phyloP scores from a whole-genome alignment of 23 tunicate genomes.

The Styela clava region DNA sequence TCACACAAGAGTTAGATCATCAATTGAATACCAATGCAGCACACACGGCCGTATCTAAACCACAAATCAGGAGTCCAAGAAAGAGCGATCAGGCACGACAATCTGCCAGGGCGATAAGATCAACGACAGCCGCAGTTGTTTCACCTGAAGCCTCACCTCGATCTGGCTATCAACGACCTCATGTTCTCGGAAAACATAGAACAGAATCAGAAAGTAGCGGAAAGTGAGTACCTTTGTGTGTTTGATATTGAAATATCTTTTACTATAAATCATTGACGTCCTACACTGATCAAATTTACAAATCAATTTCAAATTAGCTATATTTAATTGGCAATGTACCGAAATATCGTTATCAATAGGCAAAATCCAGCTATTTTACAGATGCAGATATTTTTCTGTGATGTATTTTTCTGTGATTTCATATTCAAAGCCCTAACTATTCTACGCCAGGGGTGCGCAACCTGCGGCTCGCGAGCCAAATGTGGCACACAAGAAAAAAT shows the following conservation, averaged over 20 bases:
- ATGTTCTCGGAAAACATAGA: constrained; percentile 29
- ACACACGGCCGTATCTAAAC: constrained; percentile 40
- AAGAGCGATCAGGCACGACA: constrained; percentile 69
- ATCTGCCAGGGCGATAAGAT: constrained; percentile 15
- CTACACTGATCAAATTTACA: no score
- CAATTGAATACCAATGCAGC: constrained; percentile 17
- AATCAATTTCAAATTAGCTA: no score
- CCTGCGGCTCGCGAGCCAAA: no score
- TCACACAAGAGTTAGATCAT: constrained; percentile 61
- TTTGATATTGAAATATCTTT: background rate
- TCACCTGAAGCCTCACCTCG: constrained; percentile 83
- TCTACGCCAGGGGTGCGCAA: no score
- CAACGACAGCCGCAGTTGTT: constrained; percentile 2
- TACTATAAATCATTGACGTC: no score
- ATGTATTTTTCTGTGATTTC: no score
- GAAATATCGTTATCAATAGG: no score
- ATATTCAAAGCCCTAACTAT: no score
- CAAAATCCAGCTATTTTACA: no score
- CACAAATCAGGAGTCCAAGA: constrained; percentile 88
- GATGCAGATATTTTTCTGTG: no score
- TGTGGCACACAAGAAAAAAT: no score
- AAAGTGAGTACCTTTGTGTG: constrained; percentile 36
- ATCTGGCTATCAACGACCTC: constrained; percentile 46
- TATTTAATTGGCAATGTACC: no score
- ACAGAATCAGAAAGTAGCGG: constrained; percentile 90